phyloP scores from a whole-genome alignment of 2,113 vertebrate genomes.

The Lutjanus erythropterus region DNA sequence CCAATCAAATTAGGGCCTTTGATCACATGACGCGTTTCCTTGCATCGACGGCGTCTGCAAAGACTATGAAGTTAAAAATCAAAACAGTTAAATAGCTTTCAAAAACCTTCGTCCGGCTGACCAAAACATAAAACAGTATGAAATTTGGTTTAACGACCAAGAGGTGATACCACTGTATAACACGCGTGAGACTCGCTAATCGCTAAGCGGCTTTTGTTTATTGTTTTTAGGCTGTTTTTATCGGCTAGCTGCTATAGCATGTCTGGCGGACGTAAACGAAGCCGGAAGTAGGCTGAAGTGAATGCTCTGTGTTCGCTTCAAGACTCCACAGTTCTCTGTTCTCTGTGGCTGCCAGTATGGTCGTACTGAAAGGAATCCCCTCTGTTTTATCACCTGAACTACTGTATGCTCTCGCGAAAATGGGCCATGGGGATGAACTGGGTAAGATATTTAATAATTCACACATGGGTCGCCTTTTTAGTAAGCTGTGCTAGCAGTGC shows the following conservation, averaged over 20 bases:
- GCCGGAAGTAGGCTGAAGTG: background rate
- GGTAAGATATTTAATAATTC: conserved; percentile 67
- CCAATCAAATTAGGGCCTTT: background rate
- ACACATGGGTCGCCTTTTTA: background rate
- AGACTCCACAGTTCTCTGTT: background rate
- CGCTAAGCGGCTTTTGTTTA: background rate
- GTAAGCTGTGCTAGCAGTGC: background rate
- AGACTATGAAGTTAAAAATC: background rate
- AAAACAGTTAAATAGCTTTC: background rate
- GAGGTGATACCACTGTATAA: rapidly evolving
- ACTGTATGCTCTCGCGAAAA: conserved; percentile 83
- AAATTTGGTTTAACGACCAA: background rate
- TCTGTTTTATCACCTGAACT: conserved; percentile 82
- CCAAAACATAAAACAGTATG: background rate
- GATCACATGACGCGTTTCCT: conserved; percentile 10
- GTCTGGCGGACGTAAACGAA: conserved; percentile 7
- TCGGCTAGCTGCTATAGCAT: no score
- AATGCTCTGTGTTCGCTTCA: background rate
- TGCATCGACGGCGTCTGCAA: background rate
- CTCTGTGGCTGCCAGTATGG: conserved; percentile 66
- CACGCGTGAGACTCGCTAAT: background rate
- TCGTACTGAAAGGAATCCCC: conserved; percentile 83
- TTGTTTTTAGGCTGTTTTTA: background rate
- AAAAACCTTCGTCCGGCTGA: background rate
- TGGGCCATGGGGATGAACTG: conserved; percentile 87